Conservation (phyloP, 2,113 vertebrate species). For the Vireo altiloquus region DNA sequence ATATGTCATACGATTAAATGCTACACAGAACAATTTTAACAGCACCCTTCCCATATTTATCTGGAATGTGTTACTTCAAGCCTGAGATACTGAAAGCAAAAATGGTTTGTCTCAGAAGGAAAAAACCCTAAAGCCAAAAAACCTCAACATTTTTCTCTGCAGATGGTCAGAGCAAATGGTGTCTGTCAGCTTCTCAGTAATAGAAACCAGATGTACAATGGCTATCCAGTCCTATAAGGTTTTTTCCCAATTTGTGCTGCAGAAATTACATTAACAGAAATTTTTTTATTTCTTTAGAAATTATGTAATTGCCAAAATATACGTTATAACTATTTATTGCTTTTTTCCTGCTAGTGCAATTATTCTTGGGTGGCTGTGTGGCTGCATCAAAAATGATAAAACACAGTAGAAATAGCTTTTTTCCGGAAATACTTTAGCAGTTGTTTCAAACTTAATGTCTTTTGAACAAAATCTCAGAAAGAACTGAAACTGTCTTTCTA, state of each 20-base stretch:
- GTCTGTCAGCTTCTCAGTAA: background rate
- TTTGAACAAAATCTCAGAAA: background rate
- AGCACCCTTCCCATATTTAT: background rate
- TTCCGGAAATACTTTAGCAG: background rate
- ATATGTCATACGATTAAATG: background rate
- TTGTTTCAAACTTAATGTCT: background rate
- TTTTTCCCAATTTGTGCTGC: background rate
- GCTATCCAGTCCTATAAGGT: background rate
- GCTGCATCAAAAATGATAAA: slow-evolving; percentile 1
- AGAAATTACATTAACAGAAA: slow-evolving; percentile 13
- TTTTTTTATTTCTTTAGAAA: background rate
- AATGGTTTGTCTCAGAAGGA: background rate
- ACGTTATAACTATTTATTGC: background rate
- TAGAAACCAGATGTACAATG: slow-evolving; percentile 18
- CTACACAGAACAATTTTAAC: background rate
- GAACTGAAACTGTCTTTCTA: background rate
- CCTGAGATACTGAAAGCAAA: background rate
- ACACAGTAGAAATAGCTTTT: background rate
- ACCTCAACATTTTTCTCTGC: background rate
- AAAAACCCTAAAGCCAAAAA: background rate
- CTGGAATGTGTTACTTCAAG: background rate
- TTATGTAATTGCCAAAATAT: background rate
- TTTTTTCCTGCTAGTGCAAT: slow-evolving; percentile 1
- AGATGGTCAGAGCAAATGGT: background rate
- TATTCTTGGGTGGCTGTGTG: background rate